These are phyloP conservation scores for Styela plicata DNA, from an alignment of 23 tunicate species.

Conservation along the genomic window DNA sequence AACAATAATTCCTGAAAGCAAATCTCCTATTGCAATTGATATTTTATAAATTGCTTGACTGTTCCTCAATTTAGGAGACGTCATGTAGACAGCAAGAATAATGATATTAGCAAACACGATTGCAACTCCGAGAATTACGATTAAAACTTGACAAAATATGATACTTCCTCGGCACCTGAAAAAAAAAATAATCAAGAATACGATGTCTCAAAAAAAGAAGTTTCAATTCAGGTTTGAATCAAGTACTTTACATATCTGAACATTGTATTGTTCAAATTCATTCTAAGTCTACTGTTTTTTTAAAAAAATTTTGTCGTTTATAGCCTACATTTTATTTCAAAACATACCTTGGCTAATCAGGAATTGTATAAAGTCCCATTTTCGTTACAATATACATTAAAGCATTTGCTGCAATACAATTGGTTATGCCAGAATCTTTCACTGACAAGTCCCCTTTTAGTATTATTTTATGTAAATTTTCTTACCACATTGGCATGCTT, in stretches of 20 bases:
- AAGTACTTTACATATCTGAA: neutral
- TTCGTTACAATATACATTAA: no score
- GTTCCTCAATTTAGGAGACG: slow-evolving; percentile 24
- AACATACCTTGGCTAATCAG: neutral
- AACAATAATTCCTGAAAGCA: slow-evolving; percentile 12
- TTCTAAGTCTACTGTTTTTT: neutral
- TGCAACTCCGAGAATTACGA: slow-evolving; percentile 1
- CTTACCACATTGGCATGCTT: slow-evolving; percentile 50
- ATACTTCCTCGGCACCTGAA: slow-evolving; percentile 17
- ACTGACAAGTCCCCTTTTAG: neutral
- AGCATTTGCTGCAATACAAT: no score
- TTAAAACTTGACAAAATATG: neutral
- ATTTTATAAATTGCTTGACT: slow-evolving; percentile 30
- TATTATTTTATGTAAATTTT: neutral
- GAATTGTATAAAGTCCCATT: no score
- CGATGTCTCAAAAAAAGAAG: neutral
- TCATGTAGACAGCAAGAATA: slow-evolving; percentile 8
- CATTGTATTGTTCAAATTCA: neutral
- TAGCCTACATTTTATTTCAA: neutral
- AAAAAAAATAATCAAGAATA: neutral
- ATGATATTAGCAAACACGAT: slow-evolving; percentile 11
- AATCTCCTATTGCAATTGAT: slow-evolving; percentile 8
- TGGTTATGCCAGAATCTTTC: no score
- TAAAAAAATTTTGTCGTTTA: neutral
- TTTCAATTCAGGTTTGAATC: no score